Evolutionary conservation across 2,888 invertebrate genomes (phyloP), one percentile per base, ranked within the genome.

Genomic region (Bimastos eiseni): DNA sequence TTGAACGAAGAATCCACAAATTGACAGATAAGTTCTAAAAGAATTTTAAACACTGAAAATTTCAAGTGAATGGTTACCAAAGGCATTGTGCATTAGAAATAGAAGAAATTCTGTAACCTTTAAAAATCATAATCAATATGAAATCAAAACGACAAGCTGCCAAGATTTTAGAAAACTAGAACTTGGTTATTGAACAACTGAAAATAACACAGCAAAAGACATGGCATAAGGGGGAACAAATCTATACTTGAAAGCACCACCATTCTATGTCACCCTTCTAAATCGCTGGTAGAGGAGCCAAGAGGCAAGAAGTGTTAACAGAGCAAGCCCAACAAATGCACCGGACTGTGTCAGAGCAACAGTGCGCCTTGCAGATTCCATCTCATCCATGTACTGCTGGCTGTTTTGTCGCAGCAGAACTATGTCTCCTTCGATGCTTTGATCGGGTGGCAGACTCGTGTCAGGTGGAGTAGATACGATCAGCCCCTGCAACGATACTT

Each of bases 341-440:
- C 86, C 34, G 34, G 86, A 37, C 37, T 86, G 86, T 24, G 86
- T 36, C 6, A 34, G 37, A 36, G 36, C 86, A 86, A 86, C 86
- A 11, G 86, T 86, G 37, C 36, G 37, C 8, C 37, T 34, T 34
- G 37, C 86, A 37, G 86, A 34, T 34, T 86, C 86, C 36, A 36
- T 86, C 37, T 86, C 86, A 33, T 86, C 86, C 36, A 86, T 37
- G n/a, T 86, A 86, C n/a, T 86, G 86, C 37, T 86, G 86, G 37
- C 86, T 86, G 86, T 86, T 37, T 33, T 86, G 86, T 86, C 86
- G 34, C 36, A 86, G 86, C 34, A 86, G 37, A 36, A 36, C 86
- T n/a, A 70, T 70, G 70, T 70, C n/a, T 30, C 70, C 70, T 70
- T 70, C 70, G n/a, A 70, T 70, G 13, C 70, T 70, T 70, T 70